Base-by-base conservation (phyloP, 1,140 invertebrate species). In the Caenorhabditis inopinata region DNA sequence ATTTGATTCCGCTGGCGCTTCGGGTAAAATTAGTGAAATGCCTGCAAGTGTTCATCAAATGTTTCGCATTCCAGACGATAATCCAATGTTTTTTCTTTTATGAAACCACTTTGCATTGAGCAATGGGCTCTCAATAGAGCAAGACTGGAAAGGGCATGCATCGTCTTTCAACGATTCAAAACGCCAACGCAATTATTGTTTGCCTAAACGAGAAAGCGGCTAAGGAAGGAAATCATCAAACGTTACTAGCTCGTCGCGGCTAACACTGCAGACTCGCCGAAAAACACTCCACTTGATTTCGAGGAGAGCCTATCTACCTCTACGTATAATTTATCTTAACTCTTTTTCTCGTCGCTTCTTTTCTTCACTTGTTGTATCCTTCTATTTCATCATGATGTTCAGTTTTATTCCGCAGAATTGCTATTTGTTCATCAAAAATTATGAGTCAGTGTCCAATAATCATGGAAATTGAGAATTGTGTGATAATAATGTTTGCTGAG, bases 131-230 rank as follows among this genome's bases (percentile, higher is more conserved):
- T 85, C 4, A 80, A 86, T 38, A 79, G 51, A 47, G 82, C 84
- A 46, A 45, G 32, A 27, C 49, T 78, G 14, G 89, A 88, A 27
- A 76, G 88, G 46, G 94, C 93, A 1, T 93, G 92, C 83, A 92
- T 94, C 29, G 92, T 93, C 90, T 94, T 5, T 91, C 92, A 1
- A 93, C 93, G 1, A 92, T 94, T 46, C 90, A 92, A 83, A 91
- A 93, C 86, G 92, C 92, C 0, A 92, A 94, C 88, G 85, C 91
- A 25, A 96, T 85, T 76, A 73, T 81, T 38, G 85, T 85, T 32
- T 74, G 86, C n/a, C 32, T 62, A 25, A 74, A 86, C 32, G 85
- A 85, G 23, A 38, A 78, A 25, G 76, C 49, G 4, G 29, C 53
- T 38, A 74, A 81, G 38, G 77, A 58, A 38, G 90, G 90, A 48